Percentiles rank a stretch among this genome's conserved stretches.
phyloP scores from a whole-genome alignment of 1,140 invertebrate species.

The Apis florea region DNA sequence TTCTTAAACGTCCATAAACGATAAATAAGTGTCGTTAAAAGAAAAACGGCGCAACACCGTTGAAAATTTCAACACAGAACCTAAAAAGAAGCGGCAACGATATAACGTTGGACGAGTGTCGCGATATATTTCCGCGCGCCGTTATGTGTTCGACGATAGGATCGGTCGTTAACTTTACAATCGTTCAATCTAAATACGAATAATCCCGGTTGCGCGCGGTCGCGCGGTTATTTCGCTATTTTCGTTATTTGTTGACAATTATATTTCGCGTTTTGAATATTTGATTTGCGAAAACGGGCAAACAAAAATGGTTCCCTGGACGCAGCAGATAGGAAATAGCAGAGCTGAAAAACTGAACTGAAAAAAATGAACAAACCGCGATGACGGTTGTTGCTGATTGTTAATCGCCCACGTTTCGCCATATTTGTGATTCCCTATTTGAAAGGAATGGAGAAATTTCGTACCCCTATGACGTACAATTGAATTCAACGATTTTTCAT shows the following conservation, averaged over 20 bases:
- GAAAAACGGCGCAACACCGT: not conserved
- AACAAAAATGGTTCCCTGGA: not conserved
- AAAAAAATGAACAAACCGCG: not conserved
- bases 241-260: conserved; percentile 19
- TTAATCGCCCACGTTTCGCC: not conserved
- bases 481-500: no score
- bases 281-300: not conserved
- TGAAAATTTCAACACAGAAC: not conserved
- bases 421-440: not conserved
- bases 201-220: not conserved
- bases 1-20: conserved; percentile 25
- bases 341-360: not conserved
- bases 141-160: not conserved
- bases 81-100: no score
- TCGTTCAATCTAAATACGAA: conserved; percentile 8
- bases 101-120: no score
- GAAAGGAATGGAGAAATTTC: not conserved
- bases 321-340: no score
- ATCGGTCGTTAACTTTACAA: conserved; percentile 19
- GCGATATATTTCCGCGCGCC: not conserved
- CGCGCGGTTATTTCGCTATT: not conserved
- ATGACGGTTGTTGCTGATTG: not conserved
- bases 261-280: conserved; percentile 13
- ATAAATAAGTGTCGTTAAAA: conserved; percentile 10
- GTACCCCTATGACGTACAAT: not conserved